Evolutionary conservation across 2,113 vertebrate species (phyloP), one percentile per base, ranked within the genome.

Genomic region (Synodontis membranacea): DNA sequence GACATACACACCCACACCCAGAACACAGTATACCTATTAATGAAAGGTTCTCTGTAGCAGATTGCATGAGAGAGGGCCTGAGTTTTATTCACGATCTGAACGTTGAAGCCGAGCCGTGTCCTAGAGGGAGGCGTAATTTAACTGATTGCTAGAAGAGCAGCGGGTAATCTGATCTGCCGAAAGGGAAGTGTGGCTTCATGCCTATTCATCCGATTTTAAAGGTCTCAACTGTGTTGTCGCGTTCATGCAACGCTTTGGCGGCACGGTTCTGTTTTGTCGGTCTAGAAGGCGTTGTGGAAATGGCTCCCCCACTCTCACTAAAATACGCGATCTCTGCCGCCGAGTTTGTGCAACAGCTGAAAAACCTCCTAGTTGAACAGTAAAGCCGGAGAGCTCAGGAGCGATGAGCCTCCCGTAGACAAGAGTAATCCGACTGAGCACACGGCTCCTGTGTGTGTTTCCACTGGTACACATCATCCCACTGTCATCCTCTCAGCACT

Each of bases 111-210:
- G 39, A n/a, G 64, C 76, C 34, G 70, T 75, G 72, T 78, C 14
- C 87, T 50, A 56, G 50, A 84, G 76, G 81, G 81, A 79, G 83
- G 76, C 12, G 83, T 85, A 46, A 88, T 88, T 90, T 90, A 46
- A 87, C 85, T 85, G 87, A 90, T 88, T 88, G 80, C 70, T 39
- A 2, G 50, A 70, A 68, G n/a, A 86, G 64, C 66, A 72, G 54
- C 78, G 79, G 46, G 80, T 88, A 90, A 90, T 90, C 85, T 78
- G 62, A 89, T 64, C 84, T 68, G 75, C 60, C 82, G 60, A 82
- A 88, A 86, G 81, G 76, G 75, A 84, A 88, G 60, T 82, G 72
- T 34, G 23, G 66, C 46, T 54, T 88, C 28, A 39, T 75, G 50
- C 62, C 54, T 70, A 81, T 81, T 83, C 83, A 86, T 86, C 34